phyloP scores from a whole-genome alignment of 2,113 vertebrate species.

The Thunnus thynnus region DNA sequence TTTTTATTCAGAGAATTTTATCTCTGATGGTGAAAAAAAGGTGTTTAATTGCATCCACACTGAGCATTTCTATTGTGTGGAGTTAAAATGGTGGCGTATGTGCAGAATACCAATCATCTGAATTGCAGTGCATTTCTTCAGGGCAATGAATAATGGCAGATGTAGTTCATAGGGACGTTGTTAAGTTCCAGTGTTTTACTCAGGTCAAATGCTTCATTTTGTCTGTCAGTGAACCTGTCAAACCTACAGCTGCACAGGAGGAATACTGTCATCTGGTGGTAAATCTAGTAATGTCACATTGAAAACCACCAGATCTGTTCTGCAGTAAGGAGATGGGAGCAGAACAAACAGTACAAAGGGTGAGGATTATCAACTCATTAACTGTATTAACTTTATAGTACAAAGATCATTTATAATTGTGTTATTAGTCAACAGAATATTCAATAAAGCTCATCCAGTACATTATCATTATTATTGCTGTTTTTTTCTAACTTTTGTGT shows the following conservation, averaged over 20 bases:
- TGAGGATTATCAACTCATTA: background rate
- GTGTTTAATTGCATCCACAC: slow-evolving; percentile 42
- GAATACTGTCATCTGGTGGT: slow-evolving; percentile 77
- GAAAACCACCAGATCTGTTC: background rate
- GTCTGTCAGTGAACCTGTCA: slow-evolving; percentile 26
- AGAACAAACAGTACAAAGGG: background rate
- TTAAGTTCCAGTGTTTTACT: slow-evolving; percentile 23
- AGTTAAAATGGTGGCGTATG: slow-evolving; percentile 27
- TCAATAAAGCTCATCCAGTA: too few relatives aligned
- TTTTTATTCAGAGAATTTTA: slow-evolving; percentile 24
- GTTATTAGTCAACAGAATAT: too few relatives aligned
- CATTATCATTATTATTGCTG: too few relatives aligned
- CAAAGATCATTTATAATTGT: too few relatives aligned
- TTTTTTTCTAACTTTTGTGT: too few relatives aligned
- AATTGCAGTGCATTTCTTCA: slow-evolving; percentile 38
- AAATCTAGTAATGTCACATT: slow-evolving; percentile 31
- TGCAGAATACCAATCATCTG: slow-evolving; percentile 46
- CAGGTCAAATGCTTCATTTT: slow-evolving; percentile 28
- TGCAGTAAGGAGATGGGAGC: background rate
- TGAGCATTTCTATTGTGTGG: slow-evolving; percentile 28
- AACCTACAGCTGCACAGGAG: slow-evolving; percentile 28
- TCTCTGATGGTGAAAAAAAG: slow-evolving; percentile 31
- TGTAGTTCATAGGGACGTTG: slow-evolving; percentile 5
- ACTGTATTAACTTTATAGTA: slow-evolving; percentile 2
- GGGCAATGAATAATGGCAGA: slow-evolving; percentile 28